phyloP scores from a whole-genome alignment of 2,888 invertebrate genomes.

The Ormyrus pomaceus region DNA sequence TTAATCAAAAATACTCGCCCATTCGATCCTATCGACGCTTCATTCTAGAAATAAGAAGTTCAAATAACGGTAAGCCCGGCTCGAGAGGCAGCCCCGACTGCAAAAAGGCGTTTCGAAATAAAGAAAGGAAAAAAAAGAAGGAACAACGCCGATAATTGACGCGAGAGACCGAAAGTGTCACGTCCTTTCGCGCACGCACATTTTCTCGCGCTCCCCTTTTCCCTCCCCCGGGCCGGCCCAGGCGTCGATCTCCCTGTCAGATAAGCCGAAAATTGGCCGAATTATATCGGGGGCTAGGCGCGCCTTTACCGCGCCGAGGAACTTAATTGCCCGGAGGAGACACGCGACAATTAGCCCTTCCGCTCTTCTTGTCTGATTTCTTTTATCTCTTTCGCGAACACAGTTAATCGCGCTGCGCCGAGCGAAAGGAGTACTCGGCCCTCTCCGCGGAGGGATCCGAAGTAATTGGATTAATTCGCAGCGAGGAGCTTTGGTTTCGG shows the following conservation, averaged over 20 bases:
- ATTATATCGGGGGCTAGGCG: slow-evolving; percentile 16
- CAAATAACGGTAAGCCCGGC: no score
- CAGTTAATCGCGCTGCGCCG: neutral
- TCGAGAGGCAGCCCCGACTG: no score
- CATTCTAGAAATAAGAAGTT: no score
- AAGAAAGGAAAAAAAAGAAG: no score
- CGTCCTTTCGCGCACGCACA: neutral
- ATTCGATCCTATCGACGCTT: no score
- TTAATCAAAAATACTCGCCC: no score
- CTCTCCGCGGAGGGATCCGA: no score
- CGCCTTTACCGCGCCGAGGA: slow-evolving; percentile 1
- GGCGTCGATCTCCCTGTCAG: neutral
- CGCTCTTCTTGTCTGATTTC: slow-evolving; percentile 12
- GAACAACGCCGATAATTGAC: neutral
- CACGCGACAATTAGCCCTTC: slow-evolving; percentile 15
- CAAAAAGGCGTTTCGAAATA: no score
- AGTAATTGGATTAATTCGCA: no score
- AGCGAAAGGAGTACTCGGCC: no score
- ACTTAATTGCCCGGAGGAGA: slow-evolving; percentile 24
- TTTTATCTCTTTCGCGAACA: neutral
- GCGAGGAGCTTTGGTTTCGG: no score
- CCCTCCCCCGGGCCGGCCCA: neutral
- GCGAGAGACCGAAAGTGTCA: neutral
- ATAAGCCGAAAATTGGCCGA: slow-evolving; percentile 20
- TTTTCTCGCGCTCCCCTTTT: neutral